These are phyloP conservation scores for Rhamphomyia laevipes DNA, from an alignment of 2,888 invertebrate genomes.

Conservation along the genomic window DNA sequence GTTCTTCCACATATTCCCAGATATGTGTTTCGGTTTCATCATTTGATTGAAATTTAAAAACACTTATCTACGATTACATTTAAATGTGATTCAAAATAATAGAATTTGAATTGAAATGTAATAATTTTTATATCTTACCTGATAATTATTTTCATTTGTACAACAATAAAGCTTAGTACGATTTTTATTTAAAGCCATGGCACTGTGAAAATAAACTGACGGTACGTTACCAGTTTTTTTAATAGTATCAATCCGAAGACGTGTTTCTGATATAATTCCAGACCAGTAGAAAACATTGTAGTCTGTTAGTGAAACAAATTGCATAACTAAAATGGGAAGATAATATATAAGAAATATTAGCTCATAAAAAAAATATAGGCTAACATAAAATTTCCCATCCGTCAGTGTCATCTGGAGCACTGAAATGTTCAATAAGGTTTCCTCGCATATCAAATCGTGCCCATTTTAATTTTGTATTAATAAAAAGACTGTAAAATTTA, in stretches of 20 bases:
- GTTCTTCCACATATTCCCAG: conserved; percentile 51
- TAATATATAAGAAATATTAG: neutral
- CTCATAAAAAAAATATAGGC: no score
- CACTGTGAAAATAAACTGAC: conserved; percentile 35
- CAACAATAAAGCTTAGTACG: conserved; percentile 60
- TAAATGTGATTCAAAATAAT: neutral
- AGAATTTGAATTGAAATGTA: neutral
- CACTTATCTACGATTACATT: conserved; percentile 25
- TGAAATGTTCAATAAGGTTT: conserved; percentile 48
- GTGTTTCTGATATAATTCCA: conserved; percentile 64
- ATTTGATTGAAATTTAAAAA: conserved; percentile 25
- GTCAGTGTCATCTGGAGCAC: conserved; percentile 45
- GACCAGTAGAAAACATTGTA: conserved; percentile 71
- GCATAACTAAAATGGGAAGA: conserved; percentile 44
- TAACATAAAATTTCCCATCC: conserved; percentile 65
- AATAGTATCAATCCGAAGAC: conserved; percentile 53
- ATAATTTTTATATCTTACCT: conserved; percentile 30
- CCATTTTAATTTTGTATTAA: conserved; percentile 68
- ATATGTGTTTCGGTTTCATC: conserved; percentile 17
- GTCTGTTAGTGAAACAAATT: conserved; percentile 55
- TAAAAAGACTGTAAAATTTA: conserved; percentile 44
- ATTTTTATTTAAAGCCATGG: conserved; percentile 54
- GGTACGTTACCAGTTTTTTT: conserved; percentile 26
- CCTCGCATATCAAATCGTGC: conserved; percentile 68
- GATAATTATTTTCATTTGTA: conserved; percentile 49